Base-by-base conservation (phyloP, 2,113 vertebrate genomes). In the Microcebus ravelobensis region DNA sequence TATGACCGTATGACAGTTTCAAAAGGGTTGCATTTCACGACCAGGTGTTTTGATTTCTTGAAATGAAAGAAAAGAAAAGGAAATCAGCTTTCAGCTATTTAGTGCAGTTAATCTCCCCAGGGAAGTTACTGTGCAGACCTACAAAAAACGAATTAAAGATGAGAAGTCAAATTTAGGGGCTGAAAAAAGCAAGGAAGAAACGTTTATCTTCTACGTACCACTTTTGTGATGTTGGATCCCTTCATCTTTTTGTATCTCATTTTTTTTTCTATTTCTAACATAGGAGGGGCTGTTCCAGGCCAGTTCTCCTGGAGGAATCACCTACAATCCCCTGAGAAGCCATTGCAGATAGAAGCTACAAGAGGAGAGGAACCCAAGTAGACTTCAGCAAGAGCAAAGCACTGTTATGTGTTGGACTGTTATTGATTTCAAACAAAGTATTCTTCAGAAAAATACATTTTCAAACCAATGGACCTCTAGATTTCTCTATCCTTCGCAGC, bases 21-120 rank as follows among this genome's bases (percentile, higher is more conserved):
- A 57, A 65, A 95, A 89, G 25, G 31, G n/a, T 27, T 87, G 21
- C 17, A 29, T 96, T 95, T 90, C 63, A 91, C n/a, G 74, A 87
- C 36, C 82, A 97, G 93, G 96, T 96, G 74, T 93, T 96, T 84
- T 77, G 80, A 79, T 91, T 90, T 93, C 70, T 76, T 77, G 50
- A 81, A 83, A 91, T 63, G 52, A 91, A 82, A 57, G 70, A 34
- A 70, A 77, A 50, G 52, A 34, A 70, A 90, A 92, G n/a, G n/a
- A 65, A 92, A 76, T 81, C 45, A 84, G 34, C 34, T 80, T 61
- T 90, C 21, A 84, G 61, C 61, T 65, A 34, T n/a, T 57, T 57
- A 20, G 48, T 81, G 4, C 25, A 31, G 4, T 84, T 61, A 52
- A 34, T 10, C 13, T 92, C 52, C 1, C 2, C 36, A 8, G 8